Evolutionary conservation across 2,797 vertebrate genomes (phyloP).

Genomic region (Catostomus latipinnis): DNA sequence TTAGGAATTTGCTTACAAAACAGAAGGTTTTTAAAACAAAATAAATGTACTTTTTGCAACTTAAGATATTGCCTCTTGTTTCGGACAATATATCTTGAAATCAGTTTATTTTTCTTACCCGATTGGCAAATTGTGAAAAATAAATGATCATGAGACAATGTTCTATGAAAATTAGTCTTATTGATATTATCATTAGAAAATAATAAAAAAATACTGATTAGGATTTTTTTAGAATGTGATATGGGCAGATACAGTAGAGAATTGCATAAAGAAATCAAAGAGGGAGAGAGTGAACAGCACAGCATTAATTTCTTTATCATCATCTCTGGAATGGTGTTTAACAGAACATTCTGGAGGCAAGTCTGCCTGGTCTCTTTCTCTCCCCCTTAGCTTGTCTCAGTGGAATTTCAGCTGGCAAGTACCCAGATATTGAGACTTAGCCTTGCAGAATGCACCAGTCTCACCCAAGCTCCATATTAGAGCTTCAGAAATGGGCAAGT

Average conservation of each 20-base stretch:
- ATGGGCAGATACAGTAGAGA: constrained; percentile 24
- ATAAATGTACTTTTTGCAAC: too few species aligned
- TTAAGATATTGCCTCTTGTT: too few species aligned
- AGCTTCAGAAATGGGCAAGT: constrained; percentile 61
- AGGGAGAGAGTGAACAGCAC: not conserved
- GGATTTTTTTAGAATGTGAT: constrained; percentile 25
- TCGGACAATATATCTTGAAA: too few species aligned
- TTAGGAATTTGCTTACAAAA: too few species aligned
- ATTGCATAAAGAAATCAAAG: constrained; percentile 54
- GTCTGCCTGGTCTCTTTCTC: constrained; percentile 77
- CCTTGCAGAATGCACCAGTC: constrained; percentile 70
- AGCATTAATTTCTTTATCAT: constrained; percentile 80
- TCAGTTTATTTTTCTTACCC: too few species aligned
- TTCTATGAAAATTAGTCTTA: too few species aligned
- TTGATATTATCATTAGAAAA: too few species aligned
- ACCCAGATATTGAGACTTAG: constrained; percentile 76
- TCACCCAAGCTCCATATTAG: constrained; percentile 73
- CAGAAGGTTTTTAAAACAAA: too few species aligned
- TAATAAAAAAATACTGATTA: too few species aligned
- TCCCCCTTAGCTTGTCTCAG: constrained; percentile 81
- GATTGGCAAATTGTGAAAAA: too few species aligned
- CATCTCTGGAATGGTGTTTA: constrained; percentile 81
- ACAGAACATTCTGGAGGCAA: constrained; percentile 83
- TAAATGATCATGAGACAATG: too few species aligned
- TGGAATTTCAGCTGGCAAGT: constrained; percentile 83